phyloP scores from a whole-genome alignment of 2,888 invertebrate species.

The Cerceris ruficornis region DNA sequence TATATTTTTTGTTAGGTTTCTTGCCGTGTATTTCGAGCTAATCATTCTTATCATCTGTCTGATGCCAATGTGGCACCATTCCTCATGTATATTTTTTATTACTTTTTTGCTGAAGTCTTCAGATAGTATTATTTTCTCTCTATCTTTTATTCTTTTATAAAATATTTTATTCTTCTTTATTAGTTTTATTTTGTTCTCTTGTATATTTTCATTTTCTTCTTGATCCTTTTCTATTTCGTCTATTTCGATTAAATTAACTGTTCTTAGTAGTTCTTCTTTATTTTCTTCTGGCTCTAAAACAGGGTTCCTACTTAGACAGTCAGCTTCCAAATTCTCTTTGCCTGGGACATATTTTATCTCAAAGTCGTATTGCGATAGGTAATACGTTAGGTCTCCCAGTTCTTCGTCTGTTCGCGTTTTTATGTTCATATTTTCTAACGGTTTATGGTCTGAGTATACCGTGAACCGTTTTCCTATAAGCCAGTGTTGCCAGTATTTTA shows the following conservation, averaged over 20 bases:
- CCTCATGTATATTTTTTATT: conserved; percentile 15
- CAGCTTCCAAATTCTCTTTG: conserved; percentile 57
- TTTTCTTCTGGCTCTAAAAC: conserved; percentile 39
- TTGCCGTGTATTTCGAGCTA: too few species aligned
- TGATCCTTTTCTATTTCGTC: conserved; percentile 53
- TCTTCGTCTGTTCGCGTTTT: conserved; percentile 64
- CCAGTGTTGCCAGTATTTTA: conserved; percentile 64
- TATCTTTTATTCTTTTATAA: conserved; percentile 33
- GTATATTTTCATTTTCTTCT: conserved; percentile 26
- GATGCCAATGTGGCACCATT: conserved; percentile 45
- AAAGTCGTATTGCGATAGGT: conserved; percentile 41
- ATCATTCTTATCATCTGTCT: too few species aligned
- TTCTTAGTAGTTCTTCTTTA: conserved; percentile 47
- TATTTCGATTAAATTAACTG: conserved; percentile 51
- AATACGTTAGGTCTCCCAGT: conserved; percentile 57
- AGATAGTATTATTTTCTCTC: conserved; percentile 26
- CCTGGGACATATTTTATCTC: conserved; percentile 59
- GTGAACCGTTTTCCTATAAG: conserved; percentile 38
- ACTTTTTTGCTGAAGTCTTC: conserved; percentile 23
- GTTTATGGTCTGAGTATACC: conserved; percentile 23
- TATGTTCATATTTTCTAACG: conserved; percentile 52
- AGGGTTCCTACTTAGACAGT: conserved; percentile 27
- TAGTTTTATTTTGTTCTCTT: conserved; percentile 19
- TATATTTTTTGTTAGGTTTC: too few species aligned
- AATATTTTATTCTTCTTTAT: conserved; percentile 23